Evolutionary conservation across 2,113 vertebrate genomes (phyloP).

Genomic region (Loxodonta africana): DNA sequence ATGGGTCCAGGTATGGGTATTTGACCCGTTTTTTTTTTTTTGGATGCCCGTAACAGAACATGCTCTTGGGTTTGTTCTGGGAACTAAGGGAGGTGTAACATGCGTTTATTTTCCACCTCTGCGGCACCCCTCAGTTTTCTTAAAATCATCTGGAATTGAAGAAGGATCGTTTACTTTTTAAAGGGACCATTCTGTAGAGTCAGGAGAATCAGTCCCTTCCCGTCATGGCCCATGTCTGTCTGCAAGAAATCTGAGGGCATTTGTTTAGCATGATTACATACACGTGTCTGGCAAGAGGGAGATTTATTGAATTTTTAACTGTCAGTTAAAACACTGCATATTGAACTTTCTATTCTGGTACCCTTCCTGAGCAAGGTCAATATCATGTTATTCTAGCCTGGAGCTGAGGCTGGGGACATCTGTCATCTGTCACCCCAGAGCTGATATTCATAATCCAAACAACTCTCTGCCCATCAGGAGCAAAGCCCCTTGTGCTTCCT

Average conservation of each 20-base stretch:
- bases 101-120: too few relatives aligned
- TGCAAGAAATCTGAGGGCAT: slow-evolving; percentile 34
- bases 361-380: slow-evolving; percentile 83
- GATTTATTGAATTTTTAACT: slow-evolving; percentile 83
- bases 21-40: accelerated
- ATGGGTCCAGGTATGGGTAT: too few relatives aligned
- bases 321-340: slow-evolving; percentile 69
- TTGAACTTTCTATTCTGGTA: slow-evolving; percentile 79
- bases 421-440: slow-evolving; percentile 84
- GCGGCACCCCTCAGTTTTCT: not conserved
- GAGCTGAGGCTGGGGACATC: slow-evolving; percentile 65
- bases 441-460: slow-evolving; percentile 85
- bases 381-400: slow-evolving; percentile 77
- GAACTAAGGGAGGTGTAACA: accelerated
- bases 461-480: slow-evolving; percentile 82
- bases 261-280: slow-evolving; percentile 75
- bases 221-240: not conserved
- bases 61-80: accelerated
- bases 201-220: not conserved
- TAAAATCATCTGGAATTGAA: not conserved
- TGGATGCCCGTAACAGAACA: accelerated
- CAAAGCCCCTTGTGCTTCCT: slow-evolving; percentile 73
- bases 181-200: not conserved
- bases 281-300: slow-evolving; percentile 67
- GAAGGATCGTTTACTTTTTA: not conserved